Evolutionary conservation across 2,797 vertebrate genomes (phyloP).

Genomic region (Morelia viridis): DNA sequence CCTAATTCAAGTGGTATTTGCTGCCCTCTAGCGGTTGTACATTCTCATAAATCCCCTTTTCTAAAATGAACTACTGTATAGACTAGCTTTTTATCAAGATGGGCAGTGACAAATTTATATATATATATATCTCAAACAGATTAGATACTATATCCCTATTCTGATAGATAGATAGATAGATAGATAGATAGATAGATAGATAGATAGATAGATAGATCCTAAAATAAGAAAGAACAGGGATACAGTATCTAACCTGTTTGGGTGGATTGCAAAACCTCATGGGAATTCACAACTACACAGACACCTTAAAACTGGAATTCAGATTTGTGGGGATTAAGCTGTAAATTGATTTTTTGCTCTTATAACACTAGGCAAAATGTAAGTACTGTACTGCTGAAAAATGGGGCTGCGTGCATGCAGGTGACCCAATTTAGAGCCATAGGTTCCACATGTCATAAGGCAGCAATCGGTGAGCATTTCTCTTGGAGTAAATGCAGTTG

Average conservation of each 20-base stretch:
- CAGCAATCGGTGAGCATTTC: not conserved
- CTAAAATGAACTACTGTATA: not conserved
- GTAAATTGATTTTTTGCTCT: not conserved
- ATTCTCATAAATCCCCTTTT: not conserved
- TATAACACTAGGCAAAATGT: not conserved
- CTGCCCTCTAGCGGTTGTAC: not conserved
- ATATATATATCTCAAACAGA: too few species aligned
- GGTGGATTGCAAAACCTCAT: not conserved
- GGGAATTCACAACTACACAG: not conserved
- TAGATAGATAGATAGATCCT: too few species aligned
- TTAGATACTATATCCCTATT: too few species aligned
- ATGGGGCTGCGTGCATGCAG: not conserved
- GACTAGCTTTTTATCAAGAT: too few species aligned
- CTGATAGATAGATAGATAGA: too few species aligned
- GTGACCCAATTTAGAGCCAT: not conserved
- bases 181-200: too few species aligned
- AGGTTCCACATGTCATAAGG: not conserved
- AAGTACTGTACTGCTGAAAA: not conserved
- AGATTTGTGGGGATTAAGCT: not conserved
- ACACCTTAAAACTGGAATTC: not conserved
- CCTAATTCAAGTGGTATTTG: not conserved
- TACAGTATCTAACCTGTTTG: not conserved
- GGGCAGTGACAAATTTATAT: too few species aligned
- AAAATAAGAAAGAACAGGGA: not conserved
- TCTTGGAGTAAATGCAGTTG: not conserved